These are phyloP conservation scores for Pseudochirops cupreus DNA, from an alignment of 2,797 vertebrate species.

Conservation along the genomic window DNA sequence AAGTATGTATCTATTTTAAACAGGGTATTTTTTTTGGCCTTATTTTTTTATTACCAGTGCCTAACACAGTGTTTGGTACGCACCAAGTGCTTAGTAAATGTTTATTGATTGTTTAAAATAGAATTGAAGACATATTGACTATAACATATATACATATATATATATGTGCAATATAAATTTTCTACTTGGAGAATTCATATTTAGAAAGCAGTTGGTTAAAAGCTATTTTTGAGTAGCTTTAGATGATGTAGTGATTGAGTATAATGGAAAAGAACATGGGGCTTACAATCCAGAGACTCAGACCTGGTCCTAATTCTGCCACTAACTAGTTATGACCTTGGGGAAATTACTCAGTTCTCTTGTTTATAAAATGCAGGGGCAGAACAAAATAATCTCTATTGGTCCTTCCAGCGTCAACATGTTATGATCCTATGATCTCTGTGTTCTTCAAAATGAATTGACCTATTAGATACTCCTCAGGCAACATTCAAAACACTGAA, in stretches of 20 bases:
- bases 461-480: not conserved
- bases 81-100: not conserved
- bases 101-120: slow-evolving; percentile 26
- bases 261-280: not conserved
- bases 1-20: slow-evolving; percentile 64
- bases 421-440: not conserved
- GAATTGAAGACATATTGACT: slow-evolving; percentile 68
- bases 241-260: not conserved
- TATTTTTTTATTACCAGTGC: not conserved
- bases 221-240: not conserved
- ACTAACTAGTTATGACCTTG: not conserved
- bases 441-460: not conserved
- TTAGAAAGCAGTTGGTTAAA: not conserved
- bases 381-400: not conserved
- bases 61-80: not conserved
- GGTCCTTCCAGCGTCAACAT: not conserved
- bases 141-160: slow-evolving; percentile 12
- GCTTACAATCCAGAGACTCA: not conserved
- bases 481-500: not conserved
- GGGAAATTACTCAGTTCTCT: not conserved
- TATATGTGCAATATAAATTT: slow-evolving; percentile 33
- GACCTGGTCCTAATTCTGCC: not conserved
- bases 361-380: not conserved
- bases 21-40: not conserved
- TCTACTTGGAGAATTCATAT: slow-evolving; percentile 5